Evolutionary conservation across 2,113 vertebrate species (phyloP).

Genomic region (Menura novaehollandiae): DNA sequence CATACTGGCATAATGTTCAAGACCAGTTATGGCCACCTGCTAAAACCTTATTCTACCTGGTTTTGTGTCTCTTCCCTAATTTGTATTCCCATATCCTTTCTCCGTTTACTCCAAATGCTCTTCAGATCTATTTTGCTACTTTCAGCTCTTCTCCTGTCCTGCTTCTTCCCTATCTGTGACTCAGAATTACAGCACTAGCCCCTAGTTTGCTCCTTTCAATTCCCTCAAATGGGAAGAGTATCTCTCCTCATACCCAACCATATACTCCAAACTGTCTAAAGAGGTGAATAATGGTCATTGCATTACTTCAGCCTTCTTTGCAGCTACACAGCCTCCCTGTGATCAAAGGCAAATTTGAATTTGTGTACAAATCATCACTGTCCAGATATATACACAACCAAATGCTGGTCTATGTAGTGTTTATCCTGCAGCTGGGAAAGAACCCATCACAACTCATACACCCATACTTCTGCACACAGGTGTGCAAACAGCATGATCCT

Average conservation of each 20-base stretch:
- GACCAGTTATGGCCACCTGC: neutral
- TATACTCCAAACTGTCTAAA: neutral
- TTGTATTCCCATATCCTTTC: neutral
- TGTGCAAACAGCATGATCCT: neutral
- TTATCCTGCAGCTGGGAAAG: neutral
- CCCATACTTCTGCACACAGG: neutral
- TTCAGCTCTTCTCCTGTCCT: neutral
- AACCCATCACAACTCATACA: neutral
- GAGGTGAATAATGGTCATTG: neutral
- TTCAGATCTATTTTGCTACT: neutral
- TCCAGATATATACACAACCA: neutral
- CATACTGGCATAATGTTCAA: neutral
- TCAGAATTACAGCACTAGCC: neutral
- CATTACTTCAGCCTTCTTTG: neutral
- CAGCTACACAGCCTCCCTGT: neutral
- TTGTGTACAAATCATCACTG: neutral
- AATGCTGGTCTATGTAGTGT: rapidly evolving
- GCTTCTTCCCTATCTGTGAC: neutral
- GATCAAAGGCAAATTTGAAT: neutral
- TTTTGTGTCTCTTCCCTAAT: neutral
- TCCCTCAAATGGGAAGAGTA: neutral
- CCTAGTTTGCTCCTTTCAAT: neutral
- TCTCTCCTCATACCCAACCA: neutral
- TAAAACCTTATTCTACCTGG: neutral
- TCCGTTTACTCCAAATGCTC: neutral